phyloP scores from a whole-genome alignment of 2,113 vertebrate species.

The Heterochromis multidens region DNA sequence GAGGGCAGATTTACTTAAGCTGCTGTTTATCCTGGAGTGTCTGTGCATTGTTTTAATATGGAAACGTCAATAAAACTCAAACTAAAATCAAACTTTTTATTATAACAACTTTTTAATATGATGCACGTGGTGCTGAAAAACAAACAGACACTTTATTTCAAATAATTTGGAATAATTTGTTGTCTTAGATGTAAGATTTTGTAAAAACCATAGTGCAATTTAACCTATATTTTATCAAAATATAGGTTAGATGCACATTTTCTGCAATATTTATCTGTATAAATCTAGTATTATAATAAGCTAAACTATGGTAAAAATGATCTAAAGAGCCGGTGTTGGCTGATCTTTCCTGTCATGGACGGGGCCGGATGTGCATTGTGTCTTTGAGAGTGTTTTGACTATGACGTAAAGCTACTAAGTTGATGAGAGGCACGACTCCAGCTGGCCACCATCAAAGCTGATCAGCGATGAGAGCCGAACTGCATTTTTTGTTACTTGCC shows the following conservation, averaged over 20 bases:
- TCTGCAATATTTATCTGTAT: not conserved
- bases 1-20: not conserved
- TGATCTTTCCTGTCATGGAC: conserved; percentile 3
- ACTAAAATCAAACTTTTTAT: not conserved
- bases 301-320: not conserved
- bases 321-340: not conserved
- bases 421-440: conserved; percentile 21
- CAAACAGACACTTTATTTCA: not conserved
- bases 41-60: not conserved
- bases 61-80: not conserved
- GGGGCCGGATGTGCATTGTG: not conserved
- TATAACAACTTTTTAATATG: not conserved
- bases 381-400: conserved; percentile 40
- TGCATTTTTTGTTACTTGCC: conserved; percentile 10
- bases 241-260: not conserved
- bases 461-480: not conserved
- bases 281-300: not conserved
- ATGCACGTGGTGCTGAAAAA: not conserved
- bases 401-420: not conserved
- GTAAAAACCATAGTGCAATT: not conserved
- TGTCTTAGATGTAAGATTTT: not conserved
- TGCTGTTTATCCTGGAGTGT: not conserved
- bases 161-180: not conserved
- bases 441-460: conserved; percentile 28
- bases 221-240: not conserved